These are phyloP conservation scores for Archilochus colubris DNA, from an alignment of 2,113 vertebrate genomes.

Conservation along the genomic window DNA sequence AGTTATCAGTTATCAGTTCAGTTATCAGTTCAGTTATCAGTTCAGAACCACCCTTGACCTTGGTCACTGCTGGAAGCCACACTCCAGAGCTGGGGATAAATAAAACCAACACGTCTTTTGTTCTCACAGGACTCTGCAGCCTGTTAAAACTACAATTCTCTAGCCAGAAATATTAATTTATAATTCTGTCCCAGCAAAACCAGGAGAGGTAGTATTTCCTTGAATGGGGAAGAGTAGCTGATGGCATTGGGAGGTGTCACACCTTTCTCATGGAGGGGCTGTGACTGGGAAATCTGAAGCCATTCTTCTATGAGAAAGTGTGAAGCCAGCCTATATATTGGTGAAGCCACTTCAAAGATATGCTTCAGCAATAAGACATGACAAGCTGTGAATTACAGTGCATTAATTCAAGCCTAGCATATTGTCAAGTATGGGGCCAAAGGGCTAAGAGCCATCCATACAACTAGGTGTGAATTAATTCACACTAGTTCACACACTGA, in stretches of 20 bases:
- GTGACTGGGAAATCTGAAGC: conserved; percentile 3
- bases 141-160: no score
- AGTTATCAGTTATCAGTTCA: no score
- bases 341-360: conserved; percentile 28
- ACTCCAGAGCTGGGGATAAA: no score
- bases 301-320: not conserved
- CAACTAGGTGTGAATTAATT: conserved; percentile 71
- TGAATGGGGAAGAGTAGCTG: not conserved
- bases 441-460: conserved; percentile 53
- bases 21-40: no score
- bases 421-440: conserved; percentile 48
- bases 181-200: no score
- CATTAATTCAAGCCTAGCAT: conserved; percentile 62
- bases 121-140: no score
- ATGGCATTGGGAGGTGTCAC: not conserved
- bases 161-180: no score
- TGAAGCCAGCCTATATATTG: conserved; percentile 22
- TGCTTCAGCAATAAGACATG: conserved; percentile 52
- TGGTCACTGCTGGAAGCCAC: no score
- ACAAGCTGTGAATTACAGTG: conserved; percentile 67
- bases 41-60: no score
- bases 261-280: not conserved
- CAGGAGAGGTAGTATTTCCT: not conserved
- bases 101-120: no score
- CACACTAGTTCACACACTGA: conserved; percentile 41